A percentile compares a stretch with the other conserved stretches of the same genome.
These are phyloP conservation scores for Drosophila histrio DNA, from an alignment of 2,888 invertebrate genomes.

Conservation along the genomic window DNA sequence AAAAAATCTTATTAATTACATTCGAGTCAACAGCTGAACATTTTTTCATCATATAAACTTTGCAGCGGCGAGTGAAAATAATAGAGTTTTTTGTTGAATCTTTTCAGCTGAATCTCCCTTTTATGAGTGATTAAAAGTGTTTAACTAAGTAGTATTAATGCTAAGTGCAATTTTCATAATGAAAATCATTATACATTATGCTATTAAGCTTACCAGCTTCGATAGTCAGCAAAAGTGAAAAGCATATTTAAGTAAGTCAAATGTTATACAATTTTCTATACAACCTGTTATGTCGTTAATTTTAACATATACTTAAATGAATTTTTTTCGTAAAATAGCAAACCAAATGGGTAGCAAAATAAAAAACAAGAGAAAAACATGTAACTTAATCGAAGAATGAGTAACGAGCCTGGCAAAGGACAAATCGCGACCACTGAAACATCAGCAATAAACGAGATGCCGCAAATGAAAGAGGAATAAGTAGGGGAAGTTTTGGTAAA, in stretches of 20 bases:
- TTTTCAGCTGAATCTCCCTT: background rate
- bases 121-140: background rate
- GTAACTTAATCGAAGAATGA: slow-evolving; percentile 56
- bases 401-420: slow-evolving; percentile 64
- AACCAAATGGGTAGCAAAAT: slow-evolving; percentile 39
- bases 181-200: background rate
- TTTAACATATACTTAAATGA: slow-evolving; percentile 78
- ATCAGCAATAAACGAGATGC: slow-evolving; percentile 50
- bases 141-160: background rate
- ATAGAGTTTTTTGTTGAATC: background rate
- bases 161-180: background rate
- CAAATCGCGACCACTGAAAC: slow-evolving; percentile 57
- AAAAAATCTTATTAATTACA: slow-evolving; percentile 54
- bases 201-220: background rate
- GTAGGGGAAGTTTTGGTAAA: background rate
- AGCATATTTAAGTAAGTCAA: slow-evolving; percentile 38
- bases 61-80: background rate
- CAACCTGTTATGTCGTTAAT: slow-evolving; percentile 77
- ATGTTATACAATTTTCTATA: slow-evolving; percentile 66
- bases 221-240: background rate
- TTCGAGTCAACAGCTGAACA: background rate
- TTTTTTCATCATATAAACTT: slow-evolving; percentile 8
- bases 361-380: slow-evolving; percentile 19
- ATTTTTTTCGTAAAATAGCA: slow-evolving; percentile 66
- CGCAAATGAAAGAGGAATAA: slow-evolving; percentile 4